Conservation (phyloP, 2,797 vertebrate species). For the Malurus splendens region DNA sequence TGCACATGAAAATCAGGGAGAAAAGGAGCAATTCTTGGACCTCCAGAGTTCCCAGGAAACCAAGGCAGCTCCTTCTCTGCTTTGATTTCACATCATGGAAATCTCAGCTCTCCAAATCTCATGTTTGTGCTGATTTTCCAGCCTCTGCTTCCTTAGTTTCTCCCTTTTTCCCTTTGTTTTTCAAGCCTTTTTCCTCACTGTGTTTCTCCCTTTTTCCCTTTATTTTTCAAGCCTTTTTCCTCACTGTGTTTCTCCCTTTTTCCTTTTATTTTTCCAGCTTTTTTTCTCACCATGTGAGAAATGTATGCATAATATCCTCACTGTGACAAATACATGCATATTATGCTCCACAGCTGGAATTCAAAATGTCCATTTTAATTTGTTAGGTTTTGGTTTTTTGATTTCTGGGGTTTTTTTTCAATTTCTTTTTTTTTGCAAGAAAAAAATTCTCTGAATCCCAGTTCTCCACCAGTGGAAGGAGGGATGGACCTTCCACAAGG, state of each 20-base stretch:
- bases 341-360: rapidly evolving
- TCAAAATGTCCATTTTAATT: rapidly evolving
- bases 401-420: too few species aligned
- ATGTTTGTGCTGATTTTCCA: not conserved
- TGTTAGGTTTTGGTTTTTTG: not conserved
- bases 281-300: too few species aligned
- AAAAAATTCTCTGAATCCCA: not conserved
- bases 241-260: rapidly evolving
- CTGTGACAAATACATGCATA: too few species aligned
- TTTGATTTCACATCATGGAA: rapidly evolving
- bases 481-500: not conserved
- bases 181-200: rapidly evolving
- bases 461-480: not conserved
- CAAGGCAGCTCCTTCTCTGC: not conserved
- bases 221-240: not conserved
- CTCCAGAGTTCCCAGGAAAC: not conserved
- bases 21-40: not conserved
- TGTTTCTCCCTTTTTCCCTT: rapidly evolving
- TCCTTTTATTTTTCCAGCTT: rapidly evolving
- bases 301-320: too few species aligned
- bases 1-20: rapidly evolving
- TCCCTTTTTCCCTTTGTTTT: rapidly evolving
- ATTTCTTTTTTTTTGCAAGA: not conserved
- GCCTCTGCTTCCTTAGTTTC: not conserved
- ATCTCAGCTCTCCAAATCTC: not conserved